phyloP scores from a whole-genome alignment of 2,888 invertebrate genomes.

The Trachelus troglodyta region DNA sequence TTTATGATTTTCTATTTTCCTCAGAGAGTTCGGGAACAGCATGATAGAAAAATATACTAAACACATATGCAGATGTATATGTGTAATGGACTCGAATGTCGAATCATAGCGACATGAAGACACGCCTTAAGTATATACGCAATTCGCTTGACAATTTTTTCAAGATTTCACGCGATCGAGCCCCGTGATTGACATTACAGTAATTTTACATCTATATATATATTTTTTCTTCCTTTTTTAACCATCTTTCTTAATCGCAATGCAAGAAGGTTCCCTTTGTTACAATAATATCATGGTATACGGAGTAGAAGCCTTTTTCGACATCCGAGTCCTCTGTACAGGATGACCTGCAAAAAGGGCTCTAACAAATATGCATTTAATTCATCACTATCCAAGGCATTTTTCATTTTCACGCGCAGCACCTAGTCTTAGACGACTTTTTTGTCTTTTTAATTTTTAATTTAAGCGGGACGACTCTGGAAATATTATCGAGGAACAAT shows the following conservation, averaged over 20 bases:
- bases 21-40: not conserved
- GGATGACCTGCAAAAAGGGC: constrained; percentile 48
- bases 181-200: not conserved
- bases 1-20: not conserved
- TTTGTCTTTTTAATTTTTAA: not conserved
- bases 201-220: not conserved
- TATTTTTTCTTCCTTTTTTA: constrained; percentile 11
- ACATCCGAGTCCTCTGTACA: constrained; percentile 48
- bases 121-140: not conserved
- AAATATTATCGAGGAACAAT: not conserved
- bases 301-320: constrained; percentile 30
- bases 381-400: not conserved
- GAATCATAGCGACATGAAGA: not conserved
- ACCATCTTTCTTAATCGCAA: constrained; percentile 1
- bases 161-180: not conserved
- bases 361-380: constrained; percentile 36
- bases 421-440: constrained; percentile 1
- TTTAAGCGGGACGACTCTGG: not conserved
- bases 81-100: constrained; percentile 34
- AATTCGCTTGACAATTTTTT: not conserved
- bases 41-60: constrained; percentile 49
- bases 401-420: constrained; percentile 11
- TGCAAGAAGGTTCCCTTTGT: not conserved
- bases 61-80: constrained; percentile 36
- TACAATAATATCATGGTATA: constrained; percentile 14